These are phyloP conservation scores for Rhadina sibilatrix DNA, from an alignment of 2,113 vertebrate species.

Conservation along the genomic window DNA sequence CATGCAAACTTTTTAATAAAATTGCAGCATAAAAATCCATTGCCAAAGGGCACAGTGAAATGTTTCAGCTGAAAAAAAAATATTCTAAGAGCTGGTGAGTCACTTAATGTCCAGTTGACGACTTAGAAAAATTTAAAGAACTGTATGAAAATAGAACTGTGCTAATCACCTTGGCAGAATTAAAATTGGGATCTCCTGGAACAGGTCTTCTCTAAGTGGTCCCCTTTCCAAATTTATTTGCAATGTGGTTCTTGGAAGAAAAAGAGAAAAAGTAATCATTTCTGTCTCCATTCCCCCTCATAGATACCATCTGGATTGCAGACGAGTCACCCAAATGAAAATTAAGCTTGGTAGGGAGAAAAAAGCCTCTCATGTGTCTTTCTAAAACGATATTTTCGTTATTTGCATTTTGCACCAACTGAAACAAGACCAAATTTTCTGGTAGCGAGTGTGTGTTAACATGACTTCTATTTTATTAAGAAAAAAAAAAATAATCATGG, in stretches of 20 bases:
- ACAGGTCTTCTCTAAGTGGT: not conserved
- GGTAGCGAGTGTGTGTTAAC: conserved; percentile 1
- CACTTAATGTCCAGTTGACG: not conserved
- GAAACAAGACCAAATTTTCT: conserved; percentile 25
- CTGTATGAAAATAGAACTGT: not conserved
- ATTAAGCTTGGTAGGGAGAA: not conserved
- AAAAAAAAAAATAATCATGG: conserved; percentile 12
- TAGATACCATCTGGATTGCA: conserved; percentile 9
- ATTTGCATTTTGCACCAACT: conserved; percentile 17
- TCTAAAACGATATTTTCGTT: conserved; percentile 12
- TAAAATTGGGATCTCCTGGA: not conserved
- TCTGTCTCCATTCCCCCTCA: not conserved
- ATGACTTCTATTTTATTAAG: conserved; percentile 29
- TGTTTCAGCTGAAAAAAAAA: not conserved
- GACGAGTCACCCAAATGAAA: conserved; percentile 17
- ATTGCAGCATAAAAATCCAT: not conserved
- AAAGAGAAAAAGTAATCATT: not conserved
- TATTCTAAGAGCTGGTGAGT: not conserved
- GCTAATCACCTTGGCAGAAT: not conserved
- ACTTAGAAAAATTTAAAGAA: not conserved
- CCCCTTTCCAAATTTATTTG: not conserved
- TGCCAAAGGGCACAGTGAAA: conserved; percentile 30
- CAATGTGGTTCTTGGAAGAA: not conserved
- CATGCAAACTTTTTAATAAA: not conserved
- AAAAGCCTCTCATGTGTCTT: not conserved